These are phyloP conservation scores for Carassius auratus DNA, from an alignment of 2,113 vertebrate species.

Conservation along the genomic window DNA sequence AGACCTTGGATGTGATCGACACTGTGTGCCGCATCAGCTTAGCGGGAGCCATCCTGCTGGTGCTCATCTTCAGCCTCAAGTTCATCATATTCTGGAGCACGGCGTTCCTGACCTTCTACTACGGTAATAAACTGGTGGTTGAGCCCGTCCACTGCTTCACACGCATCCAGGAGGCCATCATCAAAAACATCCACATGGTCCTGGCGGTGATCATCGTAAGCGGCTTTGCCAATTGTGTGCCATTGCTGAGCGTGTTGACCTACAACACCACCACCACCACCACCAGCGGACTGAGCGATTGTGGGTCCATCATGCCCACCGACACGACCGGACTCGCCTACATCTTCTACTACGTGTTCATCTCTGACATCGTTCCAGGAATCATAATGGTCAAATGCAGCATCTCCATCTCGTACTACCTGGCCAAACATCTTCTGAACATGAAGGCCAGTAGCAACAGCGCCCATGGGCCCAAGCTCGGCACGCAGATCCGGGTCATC, in stretches of 20 bases:
- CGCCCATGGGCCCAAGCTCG: conserved; percentile 70
- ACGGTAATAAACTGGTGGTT: conserved; percentile 76
- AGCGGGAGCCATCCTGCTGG: conserved; percentile 60
- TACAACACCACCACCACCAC: conserved; percentile 42
- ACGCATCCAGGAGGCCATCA: conserved; percentile 66
- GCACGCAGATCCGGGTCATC: conserved; percentile 75
- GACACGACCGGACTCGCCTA: conserved; percentile 51
- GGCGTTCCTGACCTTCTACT: conserved; percentile 76
- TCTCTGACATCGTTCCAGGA: conserved; percentile 71
- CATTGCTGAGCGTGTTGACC: conserved; percentile 61
- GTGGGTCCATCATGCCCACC: conserved; percentile 61
- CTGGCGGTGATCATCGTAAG: conserved; percentile 66
- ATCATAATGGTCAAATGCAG: conserved; percentile 75
- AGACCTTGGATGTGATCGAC: conserved; percentile 71
- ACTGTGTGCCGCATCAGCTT: conserved; percentile 48
- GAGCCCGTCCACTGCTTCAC: conserved; percentile 72
- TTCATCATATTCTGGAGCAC: conserved; percentile 76
- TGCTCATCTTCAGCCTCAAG: conserved; percentile 68
- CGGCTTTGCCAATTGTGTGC: conserved; percentile 66
- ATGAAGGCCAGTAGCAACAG: conserved; percentile 76
- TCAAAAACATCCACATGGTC: conserved; percentile 66
- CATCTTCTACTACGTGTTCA: conserved; percentile 62
- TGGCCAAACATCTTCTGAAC: conserved; percentile 71
- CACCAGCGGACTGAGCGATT: conserved; percentile 12
- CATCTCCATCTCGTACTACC: conserved; percentile 74